These are phyloP conservation scores for Anolis apletophallus DNA, from an alignment of 2,797 vertebrate genomes.

Conservation along the genomic window DNA sequence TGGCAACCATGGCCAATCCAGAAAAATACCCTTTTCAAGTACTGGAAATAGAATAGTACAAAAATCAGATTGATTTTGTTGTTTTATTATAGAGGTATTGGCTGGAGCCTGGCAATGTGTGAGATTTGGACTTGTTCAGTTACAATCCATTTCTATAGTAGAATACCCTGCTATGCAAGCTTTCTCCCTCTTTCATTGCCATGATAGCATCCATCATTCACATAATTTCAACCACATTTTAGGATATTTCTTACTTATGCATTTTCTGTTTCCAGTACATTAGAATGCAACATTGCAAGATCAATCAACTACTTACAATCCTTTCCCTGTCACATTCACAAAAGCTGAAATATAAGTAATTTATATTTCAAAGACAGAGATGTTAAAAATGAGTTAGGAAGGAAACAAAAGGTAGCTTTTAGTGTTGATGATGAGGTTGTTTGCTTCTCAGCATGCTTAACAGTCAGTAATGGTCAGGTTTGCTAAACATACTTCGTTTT, in stretches of 20 bases:
- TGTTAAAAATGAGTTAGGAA: conserved; percentile 9
- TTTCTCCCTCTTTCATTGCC: background rate
- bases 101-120: background rate
- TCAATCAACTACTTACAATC: conserved; percentile 29
- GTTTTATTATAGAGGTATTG: background rate
- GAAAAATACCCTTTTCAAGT: no score
- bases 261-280: conserved; percentile 37
- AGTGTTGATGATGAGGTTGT: background rate
- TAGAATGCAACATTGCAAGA: conserved; percentile 24
- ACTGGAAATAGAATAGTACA: background rate
- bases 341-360: conserved; percentile 19
- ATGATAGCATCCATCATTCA: background rate
- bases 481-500: conserved; percentile 6
- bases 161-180: conserved; percentile 16
- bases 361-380: background rate
- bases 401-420: background rate
- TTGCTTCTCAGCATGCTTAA: background rate
- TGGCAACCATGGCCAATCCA: no score
- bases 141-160: conserved; percentile 1
- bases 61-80: background rate
- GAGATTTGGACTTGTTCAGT: conserved; percentile 1
- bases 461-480: conserved; percentile 8
- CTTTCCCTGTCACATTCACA: conserved; percentile 33
- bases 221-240: conserved; percentile 2
- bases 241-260: conserved; percentile 20